These are phyloP conservation scores for Emmelina monodactyla DNA, from an alignment of 2,888 invertebrate genomes.

Conservation along the genomic window DNA sequence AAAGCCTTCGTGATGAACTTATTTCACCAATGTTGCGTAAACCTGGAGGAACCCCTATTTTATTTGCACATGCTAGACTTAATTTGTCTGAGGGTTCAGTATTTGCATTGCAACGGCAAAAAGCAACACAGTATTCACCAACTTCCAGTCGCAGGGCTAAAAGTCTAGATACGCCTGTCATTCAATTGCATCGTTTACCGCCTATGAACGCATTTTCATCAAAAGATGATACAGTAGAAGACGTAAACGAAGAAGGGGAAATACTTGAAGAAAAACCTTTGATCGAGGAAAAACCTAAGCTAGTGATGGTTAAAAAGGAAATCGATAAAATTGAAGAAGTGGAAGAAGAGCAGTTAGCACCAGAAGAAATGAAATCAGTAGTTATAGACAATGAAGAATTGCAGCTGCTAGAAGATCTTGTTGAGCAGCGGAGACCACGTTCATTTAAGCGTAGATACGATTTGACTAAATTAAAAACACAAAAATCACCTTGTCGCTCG, in stretches of 20 bases:
- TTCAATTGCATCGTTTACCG: conserved; percentile 79
- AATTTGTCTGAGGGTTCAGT: conserved; percentile 87
- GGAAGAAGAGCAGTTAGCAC: conserved; percentile 51
- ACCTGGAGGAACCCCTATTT: conserved; percentile 77
- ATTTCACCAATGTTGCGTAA: conserved; percentile 75
- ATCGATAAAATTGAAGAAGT: conserved; percentile 61
- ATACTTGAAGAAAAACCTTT: conserved; percentile 68
- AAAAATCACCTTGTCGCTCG: conserved; percentile 49
- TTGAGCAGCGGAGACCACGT: conserved; percentile 54
- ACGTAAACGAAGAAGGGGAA: conserved; percentile 72
- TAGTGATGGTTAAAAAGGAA: conserved; percentile 32
- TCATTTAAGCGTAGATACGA: conserved; percentile 59
- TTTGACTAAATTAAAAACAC: conserved; percentile 42
- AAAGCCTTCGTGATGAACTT: conserved; percentile 71
- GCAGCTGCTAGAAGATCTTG: conserved; percentile 60
- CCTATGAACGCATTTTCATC: conserved; percentile 87
- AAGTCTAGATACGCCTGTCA: conserved; percentile 84
- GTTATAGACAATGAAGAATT: conserved; percentile 67
- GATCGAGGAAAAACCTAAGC: conserved; percentile 38
- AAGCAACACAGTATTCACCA: conserved; percentile 77
- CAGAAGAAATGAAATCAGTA: conserved; percentile 45
- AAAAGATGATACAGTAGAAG: conserved; percentile 87
- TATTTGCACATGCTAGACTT: conserved; percentile 81
- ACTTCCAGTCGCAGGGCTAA: conserved; percentile 79
- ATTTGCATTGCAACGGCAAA: conserved; percentile 78